phyloP scores from a whole-genome alignment of 2,797 vertebrate genomes.

The Bothrops alternatus region DNA sequence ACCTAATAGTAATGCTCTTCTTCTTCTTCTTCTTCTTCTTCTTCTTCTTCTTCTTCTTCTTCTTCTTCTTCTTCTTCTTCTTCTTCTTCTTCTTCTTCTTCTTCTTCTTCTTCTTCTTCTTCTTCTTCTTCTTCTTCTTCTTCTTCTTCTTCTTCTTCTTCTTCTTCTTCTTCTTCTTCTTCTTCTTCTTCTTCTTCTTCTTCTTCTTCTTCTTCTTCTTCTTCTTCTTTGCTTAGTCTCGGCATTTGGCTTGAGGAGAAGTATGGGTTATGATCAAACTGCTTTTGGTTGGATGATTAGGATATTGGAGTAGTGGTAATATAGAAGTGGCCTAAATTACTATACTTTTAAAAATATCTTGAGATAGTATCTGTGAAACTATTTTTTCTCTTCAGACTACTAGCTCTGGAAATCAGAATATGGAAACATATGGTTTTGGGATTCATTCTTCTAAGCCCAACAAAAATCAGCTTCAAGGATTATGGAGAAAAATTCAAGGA shows the following conservation, averaged over 20 bases:
- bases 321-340: background rate
- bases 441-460: too few species aligned
- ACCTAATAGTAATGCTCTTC: too few species aligned
- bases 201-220: too few species aligned
- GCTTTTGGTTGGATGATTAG: background rate
- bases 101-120: background rate
- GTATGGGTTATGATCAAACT: too few species aligned
- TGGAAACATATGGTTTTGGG: too few species aligned
- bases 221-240: background rate
- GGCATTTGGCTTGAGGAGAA: background rate
- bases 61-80: background rate
- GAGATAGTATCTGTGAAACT: background rate
- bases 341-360: background rate
- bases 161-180: too few species aligned
- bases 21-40: too few species aligned
- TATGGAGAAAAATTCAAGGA: background rate
- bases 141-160: too few species aligned
- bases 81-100: background rate
- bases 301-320: background rate
- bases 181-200: too few species aligned
- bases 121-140: too few species aligned
- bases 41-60: background rate
- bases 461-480: background rate
- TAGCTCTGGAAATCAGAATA: background rate
- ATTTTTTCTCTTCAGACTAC: background rate